phyloP scores from a whole-genome alignment of 2,113 vertebrate genomes.

The Cathartes aura region DNA sequence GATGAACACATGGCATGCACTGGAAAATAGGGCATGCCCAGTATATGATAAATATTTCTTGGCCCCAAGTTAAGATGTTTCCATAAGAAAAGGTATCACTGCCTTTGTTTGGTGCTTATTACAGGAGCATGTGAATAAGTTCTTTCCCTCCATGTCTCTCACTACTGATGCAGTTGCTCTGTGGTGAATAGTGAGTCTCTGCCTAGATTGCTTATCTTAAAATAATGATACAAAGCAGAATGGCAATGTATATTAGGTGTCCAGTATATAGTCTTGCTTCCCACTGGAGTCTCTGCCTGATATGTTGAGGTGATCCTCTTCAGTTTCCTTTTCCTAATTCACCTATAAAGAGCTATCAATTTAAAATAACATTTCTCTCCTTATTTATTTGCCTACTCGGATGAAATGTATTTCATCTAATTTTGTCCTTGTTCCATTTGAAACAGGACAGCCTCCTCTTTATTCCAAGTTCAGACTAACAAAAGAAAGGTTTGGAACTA shows the following conservation, averaged over 20 bases:
- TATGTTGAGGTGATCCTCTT: not conserved
- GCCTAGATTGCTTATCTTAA: not conserved
- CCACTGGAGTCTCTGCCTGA: not conserved
- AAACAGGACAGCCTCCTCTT: not conserved
- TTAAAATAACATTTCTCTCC: not conserved
- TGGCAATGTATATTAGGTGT: too few relatives aligned
- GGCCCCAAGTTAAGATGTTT: not conserved
- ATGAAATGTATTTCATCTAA: not conserved
- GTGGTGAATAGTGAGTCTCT: not conserved
- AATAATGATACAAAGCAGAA: not conserved
- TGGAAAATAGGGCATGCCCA: not conserved
- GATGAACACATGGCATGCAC: not conserved
- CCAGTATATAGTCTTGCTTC: not conserved
- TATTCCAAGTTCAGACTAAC: not conserved
- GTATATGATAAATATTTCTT: not conserved
- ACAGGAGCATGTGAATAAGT: not conserved
- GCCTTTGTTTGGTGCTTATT: not conserved
- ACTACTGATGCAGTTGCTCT: not conserved
- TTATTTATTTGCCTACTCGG: not conserved
- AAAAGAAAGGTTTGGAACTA: not conserved
- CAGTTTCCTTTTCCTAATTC: not conserved
- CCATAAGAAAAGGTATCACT: not conserved
- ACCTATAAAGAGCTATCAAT: not conserved
- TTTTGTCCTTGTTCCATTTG: not conserved
- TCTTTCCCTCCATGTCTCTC: not conserved